A percentile compares a stretch with the other conserved stretches of the same genome.
phyloP scores from a whole-genome alignment of 1,140 invertebrate genomes.

The Cherax destructor region DNA sequence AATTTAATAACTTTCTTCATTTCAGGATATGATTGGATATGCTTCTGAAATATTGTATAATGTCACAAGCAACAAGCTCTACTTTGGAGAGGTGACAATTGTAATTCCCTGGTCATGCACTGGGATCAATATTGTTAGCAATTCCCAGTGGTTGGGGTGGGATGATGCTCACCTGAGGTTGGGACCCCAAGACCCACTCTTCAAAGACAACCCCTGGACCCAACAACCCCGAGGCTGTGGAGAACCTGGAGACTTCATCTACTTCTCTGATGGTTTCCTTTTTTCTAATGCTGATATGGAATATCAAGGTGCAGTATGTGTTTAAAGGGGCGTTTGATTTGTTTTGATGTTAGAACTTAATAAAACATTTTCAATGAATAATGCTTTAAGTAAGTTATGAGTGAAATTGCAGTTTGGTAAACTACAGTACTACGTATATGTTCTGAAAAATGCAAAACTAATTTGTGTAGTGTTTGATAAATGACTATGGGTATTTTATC shows the following conservation, averaged over 20 bases:
- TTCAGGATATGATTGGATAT: slow-evolving; percentile 22
- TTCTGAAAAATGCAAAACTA: no score
- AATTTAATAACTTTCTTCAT: not conserved
- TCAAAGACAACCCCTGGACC: slow-evolving; percentile 78
- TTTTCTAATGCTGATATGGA: slow-evolving; percentile 31
- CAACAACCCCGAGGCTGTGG: slow-evolving; percentile 80
- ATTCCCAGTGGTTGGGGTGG: not conserved
- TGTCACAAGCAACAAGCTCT: slow-evolving; percentile 13
- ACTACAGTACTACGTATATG: no score
- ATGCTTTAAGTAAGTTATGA: no score
- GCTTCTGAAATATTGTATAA: slow-evolving; percentile 35
- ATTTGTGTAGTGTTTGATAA: no score
- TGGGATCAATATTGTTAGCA: not conserved
- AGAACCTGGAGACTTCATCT: slow-evolving; percentile 79
- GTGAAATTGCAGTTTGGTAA: no score
- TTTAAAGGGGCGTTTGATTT: no score
- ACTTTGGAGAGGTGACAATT: slow-evolving; percentile 35
- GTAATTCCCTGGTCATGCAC: slow-evolving; percentile 28
- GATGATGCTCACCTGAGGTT: slow-evolving; percentile 72
- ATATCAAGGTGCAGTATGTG: not conserved
- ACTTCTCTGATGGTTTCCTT: slow-evolving; percentile 76
- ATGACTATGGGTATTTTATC: no score
- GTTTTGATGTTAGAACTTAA: no score
- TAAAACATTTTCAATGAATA: no score
- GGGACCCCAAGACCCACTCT: slow-evolving; percentile 76